Percentiles rank a stretch among this genome's conserved stretches.
Evolutionary conservation across 2,888 invertebrate genomes (phyloP).

Genomic region (Eupithecia abbreviata): DNA sequence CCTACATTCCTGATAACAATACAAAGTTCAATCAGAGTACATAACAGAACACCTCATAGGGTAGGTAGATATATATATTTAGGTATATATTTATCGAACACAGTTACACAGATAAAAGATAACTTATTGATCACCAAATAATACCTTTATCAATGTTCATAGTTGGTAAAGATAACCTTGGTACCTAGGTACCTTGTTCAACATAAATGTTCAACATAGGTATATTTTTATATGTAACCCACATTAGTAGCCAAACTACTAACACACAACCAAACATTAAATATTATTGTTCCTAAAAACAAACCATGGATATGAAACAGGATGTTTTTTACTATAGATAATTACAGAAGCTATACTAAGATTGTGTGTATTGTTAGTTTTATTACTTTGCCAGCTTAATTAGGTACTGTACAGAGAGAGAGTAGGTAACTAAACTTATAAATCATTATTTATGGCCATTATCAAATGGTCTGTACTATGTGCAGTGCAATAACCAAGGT

Average conservation of each 20-base stretch:
- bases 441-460: neutral
- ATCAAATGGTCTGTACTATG: neutral
- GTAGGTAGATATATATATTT: neutral
- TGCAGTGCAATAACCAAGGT: neutral
- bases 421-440: neutral
- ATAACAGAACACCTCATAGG: constrained; percentile 1
- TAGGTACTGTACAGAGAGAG: too few relatives aligned
- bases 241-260: neutral
- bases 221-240: neutral
- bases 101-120: constrained; percentile 5
- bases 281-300: neutral
- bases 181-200: neutral
- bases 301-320: neutral
- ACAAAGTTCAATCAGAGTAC: constrained; percentile 28
- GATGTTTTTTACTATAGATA: neutral
- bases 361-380: neutral
- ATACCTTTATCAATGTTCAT: constrained; percentile 8
- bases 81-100: neutral
- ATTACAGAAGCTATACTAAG: neutral
- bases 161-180: neutral
- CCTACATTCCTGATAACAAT: constrained; percentile 14
- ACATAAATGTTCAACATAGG: neutral
- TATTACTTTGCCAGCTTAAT: neutral
- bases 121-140: constrained; percentile 10
- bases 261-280: neutral